phyloP scores from a whole-genome alignment of 1,140 invertebrate genomes.

The Asbolus verrucosus region DNA sequence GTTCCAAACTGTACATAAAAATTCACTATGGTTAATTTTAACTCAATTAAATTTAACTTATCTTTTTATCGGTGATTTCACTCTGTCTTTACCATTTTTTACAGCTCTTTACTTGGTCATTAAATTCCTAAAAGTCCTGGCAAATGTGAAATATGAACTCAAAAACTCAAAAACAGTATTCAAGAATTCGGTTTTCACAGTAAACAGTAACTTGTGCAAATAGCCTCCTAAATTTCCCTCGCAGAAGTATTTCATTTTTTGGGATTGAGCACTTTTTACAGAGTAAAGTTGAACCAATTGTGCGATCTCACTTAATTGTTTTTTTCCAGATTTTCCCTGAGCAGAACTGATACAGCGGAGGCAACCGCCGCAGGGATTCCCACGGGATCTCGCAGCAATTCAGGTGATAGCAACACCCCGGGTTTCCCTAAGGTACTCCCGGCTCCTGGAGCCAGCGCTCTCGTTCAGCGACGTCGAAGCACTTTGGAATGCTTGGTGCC shows the following conservation, averaged over 20 bases:
- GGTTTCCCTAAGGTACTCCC: constrained; percentile 75
- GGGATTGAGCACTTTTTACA: neutral
- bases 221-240: neutral
- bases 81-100: no score
- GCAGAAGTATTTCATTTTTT: neutral
- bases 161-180: no score
- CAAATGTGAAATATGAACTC: no score
- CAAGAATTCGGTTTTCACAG: no score
- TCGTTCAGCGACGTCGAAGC: constrained; percentile 67
- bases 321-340: constrained; percentile 60
- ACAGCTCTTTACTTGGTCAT: no score
- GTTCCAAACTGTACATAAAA: no score
- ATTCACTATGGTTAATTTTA: no score
- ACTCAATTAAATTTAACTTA: no score
- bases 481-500: constrained; percentile 74
- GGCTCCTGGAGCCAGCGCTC: constrained; percentile 72
- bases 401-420: constrained; percentile 63
- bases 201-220: no score
- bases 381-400: constrained; percentile 59
- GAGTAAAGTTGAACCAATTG: neutral
- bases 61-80: no score
- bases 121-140: no score
- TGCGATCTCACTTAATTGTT: constrained; percentile 22
- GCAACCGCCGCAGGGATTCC: constrained; percentile 49
- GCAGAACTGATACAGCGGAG: constrained; percentile 57